Evolutionary conservation across 35 echinoderm and acorn worm species (phyloP).

Genomic region (Eucidaris tribuloides): DNA sequence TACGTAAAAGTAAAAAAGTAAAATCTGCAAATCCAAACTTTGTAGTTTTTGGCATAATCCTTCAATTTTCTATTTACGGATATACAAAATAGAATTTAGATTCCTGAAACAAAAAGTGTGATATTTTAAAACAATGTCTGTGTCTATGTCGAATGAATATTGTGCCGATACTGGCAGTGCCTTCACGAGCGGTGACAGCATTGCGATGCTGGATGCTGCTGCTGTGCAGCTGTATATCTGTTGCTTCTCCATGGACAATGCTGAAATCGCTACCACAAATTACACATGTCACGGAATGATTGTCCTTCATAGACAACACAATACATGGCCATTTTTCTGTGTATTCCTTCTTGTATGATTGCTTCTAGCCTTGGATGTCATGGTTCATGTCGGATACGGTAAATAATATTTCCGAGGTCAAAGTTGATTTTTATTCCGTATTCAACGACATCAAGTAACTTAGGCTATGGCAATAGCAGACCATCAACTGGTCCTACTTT

Average conservation of each 20-base stretch:
- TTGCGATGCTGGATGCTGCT: constrained; percentile 23
- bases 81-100: too few species aligned
- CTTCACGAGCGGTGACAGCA: neutral
- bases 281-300: constrained; percentile 10
- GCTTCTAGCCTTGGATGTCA: neutral
- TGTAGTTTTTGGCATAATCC: too few species aligned
- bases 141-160: neutral
- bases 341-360: constrained; percentile 8
- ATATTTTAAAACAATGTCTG: too few species aligned
- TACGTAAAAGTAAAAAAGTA: too few species aligned
- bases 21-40: too few species aligned
- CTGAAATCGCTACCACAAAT: constrained; percentile 12
- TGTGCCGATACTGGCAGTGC: neutral
- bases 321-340: constrained; percentile 17
- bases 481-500: too few species aligned
- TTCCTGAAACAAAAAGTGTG: too few species aligned
- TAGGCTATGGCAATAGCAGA: too few species aligned
- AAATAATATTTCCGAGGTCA: too few species aligned
- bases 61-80: too few species aligned
- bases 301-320: constrained; percentile 20
- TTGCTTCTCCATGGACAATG: neutral
- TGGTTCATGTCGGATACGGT: neutral
- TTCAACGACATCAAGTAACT: too few species aligned
- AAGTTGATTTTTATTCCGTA: too few species aligned
- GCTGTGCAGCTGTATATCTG: constrained; percentile 9